phyloP scores from a whole-genome alignment of 1,140 invertebrate species.

The Agrilus planipennis region DNA sequence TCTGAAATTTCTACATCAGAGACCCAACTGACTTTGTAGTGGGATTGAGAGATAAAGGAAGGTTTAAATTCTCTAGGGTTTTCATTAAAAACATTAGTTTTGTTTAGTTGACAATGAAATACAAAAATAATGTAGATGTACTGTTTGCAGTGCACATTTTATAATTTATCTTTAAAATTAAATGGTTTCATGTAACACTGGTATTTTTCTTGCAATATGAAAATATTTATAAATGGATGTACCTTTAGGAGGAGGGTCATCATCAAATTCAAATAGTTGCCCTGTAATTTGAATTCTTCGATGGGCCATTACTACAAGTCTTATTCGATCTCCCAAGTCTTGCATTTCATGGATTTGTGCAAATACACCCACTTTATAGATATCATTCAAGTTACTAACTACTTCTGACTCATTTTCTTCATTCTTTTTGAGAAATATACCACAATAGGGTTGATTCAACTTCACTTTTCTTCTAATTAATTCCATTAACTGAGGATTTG shows the following conservation, averaged over 20 bases:
- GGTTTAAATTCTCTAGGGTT: too few relatives aligned
- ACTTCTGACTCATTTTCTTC: conserved; percentile 85
- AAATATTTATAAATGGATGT: neutral
- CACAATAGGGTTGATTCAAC: conserved; percentile 93
- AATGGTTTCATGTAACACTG: too few relatives aligned
- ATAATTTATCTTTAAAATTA: too few relatives aligned
- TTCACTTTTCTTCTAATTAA: conserved; percentile 88
- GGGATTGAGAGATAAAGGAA: too few relatives aligned
- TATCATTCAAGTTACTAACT: conserved; percentile 71
- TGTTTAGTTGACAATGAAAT: neutral
- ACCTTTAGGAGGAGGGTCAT: conserved; percentile 22
- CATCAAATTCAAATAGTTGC: conserved; percentile 60
- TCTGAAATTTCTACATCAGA: too few relatives aligned
- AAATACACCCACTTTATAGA: conserved; percentile 91
- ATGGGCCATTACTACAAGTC: conserved; percentile 90
- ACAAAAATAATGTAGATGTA: too few relatives aligned
- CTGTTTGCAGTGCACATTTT: too few relatives aligned
- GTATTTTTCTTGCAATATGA: too few relatives aligned
- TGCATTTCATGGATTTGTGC: conserved; percentile 97
- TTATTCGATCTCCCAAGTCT: conserved; percentile 82
- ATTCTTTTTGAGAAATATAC: conserved; percentile 91
- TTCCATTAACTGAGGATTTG: conserved; percentile 79
- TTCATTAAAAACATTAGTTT: too few relatives aligned
- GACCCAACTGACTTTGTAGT: too few relatives aligned
- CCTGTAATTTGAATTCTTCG: conserved; percentile 71